Evolutionary conservation across 1,140 invertebrate genomes (phyloP).

Genomic region (Drosophila neocordata): DNA sequence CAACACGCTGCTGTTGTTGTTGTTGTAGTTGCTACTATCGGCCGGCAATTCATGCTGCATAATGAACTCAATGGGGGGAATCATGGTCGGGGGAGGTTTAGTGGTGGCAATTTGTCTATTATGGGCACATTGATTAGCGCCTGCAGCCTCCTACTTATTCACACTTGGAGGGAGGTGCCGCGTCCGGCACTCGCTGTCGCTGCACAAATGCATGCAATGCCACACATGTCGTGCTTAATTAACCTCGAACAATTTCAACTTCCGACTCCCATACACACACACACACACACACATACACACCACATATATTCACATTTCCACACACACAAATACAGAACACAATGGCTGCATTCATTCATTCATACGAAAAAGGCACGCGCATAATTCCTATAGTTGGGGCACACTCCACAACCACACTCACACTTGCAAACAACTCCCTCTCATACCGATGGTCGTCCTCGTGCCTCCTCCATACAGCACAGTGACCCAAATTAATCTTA

Average conservation of each 20-base stretch:
- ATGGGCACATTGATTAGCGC: conserved; percentile 75
- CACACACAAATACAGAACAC: conserved; percentile 10
- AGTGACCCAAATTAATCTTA: conserved; percentile 80
- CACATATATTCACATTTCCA: conserved; percentile 12
- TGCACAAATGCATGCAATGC: conserved; percentile 72
- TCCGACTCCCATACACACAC: conserved; percentile 22
- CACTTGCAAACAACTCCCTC: background rate
- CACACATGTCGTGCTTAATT: conserved; percentile 81
- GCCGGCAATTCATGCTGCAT: conserved; percentile 37
- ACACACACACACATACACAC: conserved; percentile 8
- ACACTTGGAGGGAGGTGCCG: conserved; percentile 54
- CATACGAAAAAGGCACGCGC: conserved; percentile 55
- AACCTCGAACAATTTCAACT: conserved; percentile 77
- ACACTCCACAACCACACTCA: background rate
- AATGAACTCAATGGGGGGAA: conserved; percentile 52
- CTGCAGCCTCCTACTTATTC: conserved; percentile 42
- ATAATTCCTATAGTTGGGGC: conserved; percentile 50
- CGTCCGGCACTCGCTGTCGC: conserved; percentile 23
- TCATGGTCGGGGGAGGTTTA: conserved; percentile 11
- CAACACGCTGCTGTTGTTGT: conserved; percentile 26
- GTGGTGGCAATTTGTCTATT: conserved; percentile 67
- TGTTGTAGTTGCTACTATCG: too few species aligned
- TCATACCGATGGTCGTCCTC: background rate
- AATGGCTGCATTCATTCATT: conserved; percentile 44
- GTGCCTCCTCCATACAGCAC: conserved; percentile 38